Evolutionary conservation across 2,888 invertebrate genomes (phyloP), one percentile per base, ranked within the genome.

Genomic region (Mythimna ferrago): DNA sequence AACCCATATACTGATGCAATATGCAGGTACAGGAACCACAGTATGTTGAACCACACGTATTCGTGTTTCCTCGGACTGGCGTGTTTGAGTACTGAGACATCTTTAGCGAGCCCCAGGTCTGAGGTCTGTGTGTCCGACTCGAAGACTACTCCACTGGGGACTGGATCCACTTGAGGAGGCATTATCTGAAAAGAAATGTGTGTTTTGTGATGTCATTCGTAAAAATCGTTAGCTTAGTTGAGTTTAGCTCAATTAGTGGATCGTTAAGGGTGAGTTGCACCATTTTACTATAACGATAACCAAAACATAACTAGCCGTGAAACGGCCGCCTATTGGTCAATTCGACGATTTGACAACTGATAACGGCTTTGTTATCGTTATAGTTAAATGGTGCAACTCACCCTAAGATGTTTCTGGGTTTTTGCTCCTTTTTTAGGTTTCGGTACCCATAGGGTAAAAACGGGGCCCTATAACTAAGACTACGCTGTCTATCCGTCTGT

Each of bases 1-100:
- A 97, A 57, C 62, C 98, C 98, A 84, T 97, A 98, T 0, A 97
- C 73, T 0, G 98, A 97, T 0, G 97, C 97, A 5, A 96, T 76
- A 90, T 98, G 98, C 35, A 98, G 95, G 83, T 97, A 97, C 0
- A 94, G 87, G 89, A 98, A 98, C 87, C 98, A 96, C 6, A 97
- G 89, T 54, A 98, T 97, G 88, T 98, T 98, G 86, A 97, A 96
- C 98, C 98, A 98, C 5, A 98, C 98, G 57, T 97, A 93, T 84
- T 97, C 93, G 70, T 96, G 90, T 86, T 97, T 96, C 76, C 93
- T 94, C 0, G 96, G 94, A 1, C 96, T 93, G 0, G 97, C 96
- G 10, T 95, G 93, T 86, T 97, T 97, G 67, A 97, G 89, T 14
- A 93, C 92, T 0, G 95, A 94, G 19, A 97, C 96, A 81, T 97